A percentile compares a stretch with the other conserved stretches of the same genome.
These are phyloP conservation scores for Meta bourneti DNA, from an alignment of 2,888 invertebrate species.

Conservation along the genomic window DNA sequence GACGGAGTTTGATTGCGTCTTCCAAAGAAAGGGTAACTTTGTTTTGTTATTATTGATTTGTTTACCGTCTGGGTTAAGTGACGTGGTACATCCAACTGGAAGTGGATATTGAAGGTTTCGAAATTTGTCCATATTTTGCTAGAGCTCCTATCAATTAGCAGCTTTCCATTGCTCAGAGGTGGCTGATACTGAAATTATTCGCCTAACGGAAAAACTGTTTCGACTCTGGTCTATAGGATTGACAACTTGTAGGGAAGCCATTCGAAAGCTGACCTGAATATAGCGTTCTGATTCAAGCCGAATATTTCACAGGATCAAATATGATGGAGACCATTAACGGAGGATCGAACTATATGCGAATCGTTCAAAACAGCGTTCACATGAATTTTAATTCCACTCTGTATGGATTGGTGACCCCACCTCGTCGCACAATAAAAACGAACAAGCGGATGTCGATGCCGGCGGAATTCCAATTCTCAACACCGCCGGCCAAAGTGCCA, in stretches of 20 bases:
- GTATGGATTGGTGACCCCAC: slow-evolving; percentile 62
- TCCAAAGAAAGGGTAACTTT: slow-evolving; percentile 64
- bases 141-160: neutral
- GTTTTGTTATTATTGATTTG: slow-evolving; percentile 21
- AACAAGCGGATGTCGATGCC: slow-evolving; percentile 38
- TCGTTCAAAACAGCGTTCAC: slow-evolving; percentile 65
- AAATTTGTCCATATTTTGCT: slow-evolving; percentile 1
- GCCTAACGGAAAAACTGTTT: neutral
- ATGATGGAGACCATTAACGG: slow-evolving; percentile 66
- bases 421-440: slow-evolving; percentile 34
- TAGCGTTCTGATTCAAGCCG: neutral
- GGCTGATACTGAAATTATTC: neutral
- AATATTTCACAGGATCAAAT: slow-evolving; percentile 1
- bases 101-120: neutral
- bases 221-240: neutral
- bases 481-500: slow-evolving; percentile 39
- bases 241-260: neutral
- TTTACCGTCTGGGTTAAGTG: slow-evolving; percentile 40
- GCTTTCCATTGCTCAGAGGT: neutral
- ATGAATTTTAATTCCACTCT: slow-evolving; percentile 60
- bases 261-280: slow-evolving; percentile 25
- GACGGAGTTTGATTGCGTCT: slow-evolving; percentile 68
- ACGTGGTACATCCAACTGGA: slow-evolving; percentile 51
- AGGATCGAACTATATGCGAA: slow-evolving; percentile 46
- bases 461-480: slow-evolving; percentile 21